A percentile compares a stretch with the other conserved stretches of the same genome.
Evolutionary conservation across 2,113 vertebrate genomes (phyloP).

Genomic region (Aythya baeri): DNA sequence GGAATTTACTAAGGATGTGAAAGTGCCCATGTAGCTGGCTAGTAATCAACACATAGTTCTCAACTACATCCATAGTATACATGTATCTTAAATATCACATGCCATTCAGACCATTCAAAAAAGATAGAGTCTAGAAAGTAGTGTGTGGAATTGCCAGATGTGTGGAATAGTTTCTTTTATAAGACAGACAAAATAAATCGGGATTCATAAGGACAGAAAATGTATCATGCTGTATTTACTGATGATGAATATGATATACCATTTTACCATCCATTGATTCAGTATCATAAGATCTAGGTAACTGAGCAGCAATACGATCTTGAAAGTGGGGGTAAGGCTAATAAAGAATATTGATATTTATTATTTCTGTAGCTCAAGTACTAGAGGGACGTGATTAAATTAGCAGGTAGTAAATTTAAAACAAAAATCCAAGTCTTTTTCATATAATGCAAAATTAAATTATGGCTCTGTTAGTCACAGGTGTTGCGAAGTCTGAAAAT

Average conservation of each 20-base stretch:
- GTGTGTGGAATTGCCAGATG: neutral
- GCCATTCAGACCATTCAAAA: neutral
- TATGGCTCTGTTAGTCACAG: neutral
- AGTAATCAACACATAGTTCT: neutral
- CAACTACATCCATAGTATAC: neutral
- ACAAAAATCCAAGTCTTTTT: neutral
- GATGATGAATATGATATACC: neutral
- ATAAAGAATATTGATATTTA: neutral
- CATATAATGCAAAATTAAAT: neutral
- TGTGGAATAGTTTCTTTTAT: neutral
- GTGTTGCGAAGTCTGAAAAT: neutral
- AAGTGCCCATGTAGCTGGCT: neutral
- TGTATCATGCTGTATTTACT: neutral
- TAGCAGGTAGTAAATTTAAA: neutral
- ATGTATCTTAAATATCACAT: neutral
- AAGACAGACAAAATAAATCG: neutral
- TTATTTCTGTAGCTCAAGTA: neutral
- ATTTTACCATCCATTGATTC: neutral
- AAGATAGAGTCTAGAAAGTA: neutral
- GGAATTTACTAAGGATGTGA: neutral
- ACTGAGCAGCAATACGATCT: neutral
- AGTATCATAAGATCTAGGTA: neutral
- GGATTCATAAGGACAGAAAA: neutral
- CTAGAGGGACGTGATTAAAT: neutral
- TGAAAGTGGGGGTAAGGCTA: neutral